These are phyloP conservation scores for Rhadina sibilatrix DNA, from an alignment of 2,113 vertebrate species.

Conservation along the genomic window DNA sequence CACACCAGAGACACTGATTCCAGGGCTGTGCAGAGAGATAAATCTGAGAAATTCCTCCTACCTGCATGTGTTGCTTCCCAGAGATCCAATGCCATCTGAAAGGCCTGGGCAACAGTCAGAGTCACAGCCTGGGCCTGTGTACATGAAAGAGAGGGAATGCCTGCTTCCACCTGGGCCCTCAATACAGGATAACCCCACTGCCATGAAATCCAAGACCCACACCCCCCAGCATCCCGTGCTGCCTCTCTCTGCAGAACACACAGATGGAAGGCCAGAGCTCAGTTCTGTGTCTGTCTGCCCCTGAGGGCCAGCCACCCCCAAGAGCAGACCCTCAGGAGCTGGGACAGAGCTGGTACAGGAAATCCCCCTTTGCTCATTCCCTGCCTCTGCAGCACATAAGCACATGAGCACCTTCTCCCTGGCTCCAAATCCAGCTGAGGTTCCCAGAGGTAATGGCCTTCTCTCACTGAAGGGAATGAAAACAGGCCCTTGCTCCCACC, in stretches of 20 bases:
- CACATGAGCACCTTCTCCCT: not conserved
- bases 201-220: not conserved
- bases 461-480: not conserved
- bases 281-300: not conserved
- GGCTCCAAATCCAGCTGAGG: not conserved
- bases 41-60: constrained; percentile 35
- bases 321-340: not conserved
- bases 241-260: not conserved
- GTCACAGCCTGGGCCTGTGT: constrained; percentile 89
- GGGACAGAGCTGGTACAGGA: not conserved
- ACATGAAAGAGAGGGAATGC: not conserved
- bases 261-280: not conserved
- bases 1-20: not conserved
- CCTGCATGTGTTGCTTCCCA: constrained; percentile 88
- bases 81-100: constrained; percentile 87
- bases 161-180: not conserved
- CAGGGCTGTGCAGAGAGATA: not conserved
- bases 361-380: not conserved
- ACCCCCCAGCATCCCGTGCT: not conserved
- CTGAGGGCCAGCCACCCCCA: not conserved
- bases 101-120: constrained; percentile 89
- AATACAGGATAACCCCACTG: not conserved
- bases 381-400: not conserved
- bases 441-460: not conserved
- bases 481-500: not conserved